Evolutionary conservation across 2,113 vertebrate genomes (phyloP).

Genomic region (Solea senegalensis): DNA sequence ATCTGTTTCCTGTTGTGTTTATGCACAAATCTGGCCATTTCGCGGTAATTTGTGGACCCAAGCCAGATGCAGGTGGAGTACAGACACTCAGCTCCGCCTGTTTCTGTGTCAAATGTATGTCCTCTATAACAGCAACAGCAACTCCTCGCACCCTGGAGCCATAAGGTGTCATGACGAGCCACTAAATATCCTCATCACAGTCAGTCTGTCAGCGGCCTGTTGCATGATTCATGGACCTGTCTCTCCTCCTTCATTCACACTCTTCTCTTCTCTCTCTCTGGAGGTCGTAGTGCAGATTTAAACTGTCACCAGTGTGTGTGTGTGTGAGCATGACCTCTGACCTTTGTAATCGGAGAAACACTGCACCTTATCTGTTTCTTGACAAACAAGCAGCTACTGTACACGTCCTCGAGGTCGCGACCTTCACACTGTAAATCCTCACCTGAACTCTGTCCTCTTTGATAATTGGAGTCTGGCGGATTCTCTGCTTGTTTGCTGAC

Average conservation of each 20-base stretch:
- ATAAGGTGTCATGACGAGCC: background rate
- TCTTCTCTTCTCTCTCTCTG: background rate
- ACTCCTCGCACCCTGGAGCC: background rate
- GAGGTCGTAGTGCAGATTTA: conserved; percentile 22
- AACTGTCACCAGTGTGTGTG: conserved; percentile 10
- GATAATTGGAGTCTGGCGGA: conserved; percentile 16
- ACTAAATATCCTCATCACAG: background rate
- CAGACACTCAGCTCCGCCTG: too few species aligned
- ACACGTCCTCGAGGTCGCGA: conserved; percentile 11
- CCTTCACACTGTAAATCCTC: conserved; percentile 1
- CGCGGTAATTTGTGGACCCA: too few species aligned
- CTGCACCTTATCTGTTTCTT: background rate
- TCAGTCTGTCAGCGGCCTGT: conserved; percentile 7
- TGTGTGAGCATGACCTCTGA: background rate
- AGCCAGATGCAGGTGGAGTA: too few species aligned
- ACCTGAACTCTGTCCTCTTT: conserved; percentile 30
- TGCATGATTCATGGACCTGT: conserved; percentile 27
- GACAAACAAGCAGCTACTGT: background rate
- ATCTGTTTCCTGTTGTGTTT: too few species aligned
- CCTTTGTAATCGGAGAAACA: conserved; percentile 3
- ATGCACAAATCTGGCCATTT: too few species aligned
- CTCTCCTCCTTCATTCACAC: background rate
- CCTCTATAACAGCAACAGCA: too few species aligned
- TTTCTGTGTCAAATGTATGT: too few species aligned
- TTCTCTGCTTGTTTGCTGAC: conserved; percentile 1